phyloP scores from a whole-genome alignment of 2,113 vertebrate genomes.

The Pseudorasbora parva region DNA sequence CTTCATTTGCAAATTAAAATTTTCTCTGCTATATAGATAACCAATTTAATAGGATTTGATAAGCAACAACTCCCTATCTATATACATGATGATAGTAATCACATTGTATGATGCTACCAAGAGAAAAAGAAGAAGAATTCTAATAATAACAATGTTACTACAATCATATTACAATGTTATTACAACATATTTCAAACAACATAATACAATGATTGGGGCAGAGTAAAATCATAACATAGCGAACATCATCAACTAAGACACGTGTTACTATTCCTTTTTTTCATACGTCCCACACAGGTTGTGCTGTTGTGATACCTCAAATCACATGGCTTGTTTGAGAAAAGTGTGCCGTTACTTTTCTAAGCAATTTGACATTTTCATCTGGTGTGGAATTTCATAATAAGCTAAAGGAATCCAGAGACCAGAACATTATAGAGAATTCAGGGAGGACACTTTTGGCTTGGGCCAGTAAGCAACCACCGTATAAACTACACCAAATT shows the following conservation, averaged over 20 bases:
- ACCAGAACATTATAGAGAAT: background rate
- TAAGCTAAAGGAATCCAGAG: background rate
- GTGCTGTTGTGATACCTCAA: background rate
- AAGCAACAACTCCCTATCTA: background rate
- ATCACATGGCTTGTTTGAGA: background rate
- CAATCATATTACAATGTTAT: background rate
- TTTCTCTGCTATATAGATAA: background rate
- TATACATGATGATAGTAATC: background rate
- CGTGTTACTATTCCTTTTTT: background rate
- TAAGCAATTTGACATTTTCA: background rate
- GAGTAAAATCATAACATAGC: no score
- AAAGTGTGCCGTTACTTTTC: background rate
- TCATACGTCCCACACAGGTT: background rate
- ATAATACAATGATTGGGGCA: background rate
- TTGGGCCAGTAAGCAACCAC: background rate
- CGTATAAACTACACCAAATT: no score
- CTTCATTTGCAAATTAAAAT: slow-evolving; percentile 43
- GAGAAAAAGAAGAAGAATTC: no score
- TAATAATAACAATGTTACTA: background rate
- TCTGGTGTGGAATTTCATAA: background rate
- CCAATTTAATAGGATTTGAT: background rate
- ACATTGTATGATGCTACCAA: background rate
- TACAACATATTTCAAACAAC: background rate
- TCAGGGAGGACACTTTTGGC: background rate
- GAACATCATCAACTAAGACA: no score